Conservation (phyloP, 2,888 invertebrate species). For the Hypselothyrea guttata region DNA sequence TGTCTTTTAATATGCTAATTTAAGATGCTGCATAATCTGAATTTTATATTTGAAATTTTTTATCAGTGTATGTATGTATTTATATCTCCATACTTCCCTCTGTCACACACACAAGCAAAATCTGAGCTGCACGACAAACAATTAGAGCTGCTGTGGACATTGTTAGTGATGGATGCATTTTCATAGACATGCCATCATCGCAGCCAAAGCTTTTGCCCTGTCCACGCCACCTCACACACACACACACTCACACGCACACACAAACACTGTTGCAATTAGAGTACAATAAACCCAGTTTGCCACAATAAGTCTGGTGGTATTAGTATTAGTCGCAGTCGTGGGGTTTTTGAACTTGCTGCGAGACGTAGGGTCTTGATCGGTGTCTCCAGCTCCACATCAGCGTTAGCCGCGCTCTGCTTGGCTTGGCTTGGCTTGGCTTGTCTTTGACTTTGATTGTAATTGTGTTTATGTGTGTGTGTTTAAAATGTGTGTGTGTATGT, state of each 20-base stretch:
- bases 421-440: slow-evolving; percentile 32
- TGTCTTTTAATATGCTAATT: no score
- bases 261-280: slow-evolving; percentile 51
- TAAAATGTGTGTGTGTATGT: slow-evolving; percentile 1
- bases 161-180: slow-evolving; percentile 65
- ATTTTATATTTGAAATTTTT: no score
- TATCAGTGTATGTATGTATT: no score
- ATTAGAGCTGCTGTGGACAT: slow-evolving; percentile 67
- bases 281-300: slow-evolving; percentile 74
- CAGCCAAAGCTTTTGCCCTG: slow-evolving; percentile 15
- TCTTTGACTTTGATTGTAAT: slow-evolving; percentile 47
- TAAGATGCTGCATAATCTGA: no score
- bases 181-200: slow-evolving; percentile 67
- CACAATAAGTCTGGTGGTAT: slow-evolving; percentile 24
- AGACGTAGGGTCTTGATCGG: slow-evolving; percentile 41
- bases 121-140: slow-evolving; percentile 62
- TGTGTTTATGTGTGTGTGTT: slow-evolving; percentile 15
- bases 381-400: slow-evolving; percentile 18
- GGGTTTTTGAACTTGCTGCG: slow-evolving; percentile 70
- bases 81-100: no score
- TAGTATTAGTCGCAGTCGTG: slow-evolving; percentile 36
- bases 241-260: slow-evolving; percentile 25
- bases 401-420: slow-evolving; percentile 27
- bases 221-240: slow-evolving; percentile 30
- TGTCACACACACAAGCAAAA: slow-evolving; percentile 16